Evolutionary conservation across 2,797 vertebrate species (phyloP).

Genomic region (Champsocephalus gunnari): DNA sequence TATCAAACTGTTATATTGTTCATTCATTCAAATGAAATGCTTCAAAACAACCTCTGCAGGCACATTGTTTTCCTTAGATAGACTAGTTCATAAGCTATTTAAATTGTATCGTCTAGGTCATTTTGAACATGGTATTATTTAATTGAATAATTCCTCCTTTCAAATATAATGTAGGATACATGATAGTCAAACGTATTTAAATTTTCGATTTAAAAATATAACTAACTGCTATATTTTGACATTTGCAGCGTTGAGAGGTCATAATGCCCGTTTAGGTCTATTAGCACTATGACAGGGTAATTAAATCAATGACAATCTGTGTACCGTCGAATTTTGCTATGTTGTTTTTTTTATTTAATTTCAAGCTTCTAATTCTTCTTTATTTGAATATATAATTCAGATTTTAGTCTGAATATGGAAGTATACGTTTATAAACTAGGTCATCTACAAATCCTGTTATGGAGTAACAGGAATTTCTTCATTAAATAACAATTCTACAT

Average conservation of each 20-base stretch:
- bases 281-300: not conserved
- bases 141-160: not conserved
- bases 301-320: not conserved
- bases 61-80: not conserved
- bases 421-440: not conserved
- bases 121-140: not conserved
- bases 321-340: not conserved
- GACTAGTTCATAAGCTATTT: no score
- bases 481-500: not conserved
- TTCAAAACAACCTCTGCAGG: not conserved
- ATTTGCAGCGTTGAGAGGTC: not conserved
- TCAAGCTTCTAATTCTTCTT: not conserved
- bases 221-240: not conserved
- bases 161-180: not conserved
- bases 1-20: not conserved
- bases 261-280: not conserved
- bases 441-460: not conserved
- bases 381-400: not conserved
- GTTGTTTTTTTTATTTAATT: not conserved
- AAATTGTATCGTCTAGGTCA: not conserved
- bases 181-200: not conserved
- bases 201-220: not conserved
- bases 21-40: not conserved
- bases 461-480: not conserved
- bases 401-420: not conserved